Evolutionary conservation across 1,140 invertebrate genomes (phyloP).

Genomic region (Bombus picipes): DNA sequence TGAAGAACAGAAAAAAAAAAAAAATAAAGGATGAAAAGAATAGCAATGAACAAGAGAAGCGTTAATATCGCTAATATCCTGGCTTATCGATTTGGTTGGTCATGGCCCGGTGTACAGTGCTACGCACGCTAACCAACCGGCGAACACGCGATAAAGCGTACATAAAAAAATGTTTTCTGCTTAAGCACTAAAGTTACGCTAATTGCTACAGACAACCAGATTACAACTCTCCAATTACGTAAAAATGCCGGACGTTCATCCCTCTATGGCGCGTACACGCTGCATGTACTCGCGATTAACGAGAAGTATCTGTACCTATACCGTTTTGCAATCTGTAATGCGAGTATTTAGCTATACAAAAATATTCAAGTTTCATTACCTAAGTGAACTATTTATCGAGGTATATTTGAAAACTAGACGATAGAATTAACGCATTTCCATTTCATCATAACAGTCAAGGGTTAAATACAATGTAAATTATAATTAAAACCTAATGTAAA

Average conservation of each 20-base stretch:
- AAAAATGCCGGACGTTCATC: conserved; percentile 2
- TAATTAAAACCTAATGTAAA: not conserved
- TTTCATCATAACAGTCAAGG: not conserved
- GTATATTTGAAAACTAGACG: too few relatives aligned
- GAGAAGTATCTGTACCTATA: not conserved
- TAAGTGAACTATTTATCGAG: too few relatives aligned
- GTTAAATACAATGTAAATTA: not conserved
- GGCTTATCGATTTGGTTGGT: conserved; percentile 60
- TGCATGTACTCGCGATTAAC: not conserved
- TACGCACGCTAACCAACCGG: conserved; percentile 40
- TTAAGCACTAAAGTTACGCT: conserved; percentile 60
- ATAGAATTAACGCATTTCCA: not conserved
- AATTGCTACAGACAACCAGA: conserved; percentile 52
- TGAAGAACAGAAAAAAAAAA: not conserved
- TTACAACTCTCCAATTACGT: conserved; percentile 38
- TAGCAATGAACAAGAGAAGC: conserved; percentile 38
- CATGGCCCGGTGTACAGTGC: not conserved
- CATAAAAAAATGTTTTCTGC: conserved; percentile 40
- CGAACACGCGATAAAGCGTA: conserved; percentile 52
- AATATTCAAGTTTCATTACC: too few relatives aligned
- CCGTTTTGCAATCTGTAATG: not conserved
- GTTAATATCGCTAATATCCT: conserved; percentile 66
- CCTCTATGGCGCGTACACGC: not conserved
- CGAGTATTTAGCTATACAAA: too few relatives aligned
- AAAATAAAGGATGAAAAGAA: conserved; percentile 21